Conservation (phyloP, 1,140 invertebrate genomes). For the Tetramorium alpestre region DNA sequence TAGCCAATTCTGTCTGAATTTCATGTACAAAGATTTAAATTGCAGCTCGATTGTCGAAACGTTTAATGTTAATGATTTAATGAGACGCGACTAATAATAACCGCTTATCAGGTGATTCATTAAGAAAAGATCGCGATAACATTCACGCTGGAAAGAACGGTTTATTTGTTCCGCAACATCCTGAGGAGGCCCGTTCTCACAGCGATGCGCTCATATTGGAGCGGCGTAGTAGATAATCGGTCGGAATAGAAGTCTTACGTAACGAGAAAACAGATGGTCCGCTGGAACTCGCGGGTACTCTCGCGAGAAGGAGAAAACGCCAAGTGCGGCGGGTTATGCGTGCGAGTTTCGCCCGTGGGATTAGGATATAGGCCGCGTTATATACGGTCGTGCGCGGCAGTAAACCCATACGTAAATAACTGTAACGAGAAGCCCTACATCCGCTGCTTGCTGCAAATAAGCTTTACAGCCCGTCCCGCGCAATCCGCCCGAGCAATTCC, state of each 20-base stretch:
- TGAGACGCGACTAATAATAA: neutral
- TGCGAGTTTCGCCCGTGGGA: neutral
- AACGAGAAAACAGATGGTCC: slow-evolving; percentile 40
- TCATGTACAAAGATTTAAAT: neutral
- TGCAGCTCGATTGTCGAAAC: neutral
- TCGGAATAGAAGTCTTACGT: slow-evolving; percentile 50
- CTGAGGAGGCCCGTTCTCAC: neutral
- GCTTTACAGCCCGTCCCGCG: slow-evolving; percentile 34
- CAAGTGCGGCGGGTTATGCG: neutral
- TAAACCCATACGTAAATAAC: slow-evolving; percentile 55
- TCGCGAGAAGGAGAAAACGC: slow-evolving; percentile 27
- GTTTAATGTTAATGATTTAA: neutral
- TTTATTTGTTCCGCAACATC: slow-evolving; percentile 14
- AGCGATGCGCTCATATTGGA: neutral
- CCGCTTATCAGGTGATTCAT: slow-evolving; percentile 1
- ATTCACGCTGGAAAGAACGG: neutral
- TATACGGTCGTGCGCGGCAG: neutral
- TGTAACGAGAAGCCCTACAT: slow-evolving; percentile 36
- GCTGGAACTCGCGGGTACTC: neutral
- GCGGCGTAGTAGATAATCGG: slow-evolving; percentile 37
- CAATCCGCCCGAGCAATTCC: slow-evolving; percentile 36
- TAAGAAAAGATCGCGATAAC: neutral
- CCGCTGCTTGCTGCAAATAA: slow-evolving; percentile 26
- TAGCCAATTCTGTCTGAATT: neutral
- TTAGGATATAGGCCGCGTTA: slow-evolving; percentile 34